Evolutionary conservation across 2,888 invertebrate genomes (phyloP).

Genomic region (Ormyrus labotus): DNA sequence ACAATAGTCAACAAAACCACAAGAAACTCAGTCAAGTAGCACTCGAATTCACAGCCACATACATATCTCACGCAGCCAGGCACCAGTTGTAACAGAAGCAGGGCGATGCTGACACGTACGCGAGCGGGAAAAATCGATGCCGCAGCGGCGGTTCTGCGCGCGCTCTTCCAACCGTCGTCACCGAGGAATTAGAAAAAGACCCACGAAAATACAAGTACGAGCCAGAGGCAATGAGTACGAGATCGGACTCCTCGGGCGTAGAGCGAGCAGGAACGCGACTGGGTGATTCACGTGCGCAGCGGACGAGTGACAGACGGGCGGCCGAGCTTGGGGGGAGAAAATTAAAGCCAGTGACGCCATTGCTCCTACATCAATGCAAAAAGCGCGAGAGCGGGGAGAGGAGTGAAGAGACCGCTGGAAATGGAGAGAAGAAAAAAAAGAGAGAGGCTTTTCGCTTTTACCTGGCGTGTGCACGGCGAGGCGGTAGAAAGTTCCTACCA

Average conservation of each 20-base stretch:
- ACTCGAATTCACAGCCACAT: too few species aligned
- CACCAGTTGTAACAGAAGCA: too few species aligned
- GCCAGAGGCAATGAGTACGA: too few species aligned
- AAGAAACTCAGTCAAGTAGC: too few species aligned
- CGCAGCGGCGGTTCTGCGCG: too few species aligned
- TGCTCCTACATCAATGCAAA: not conserved
- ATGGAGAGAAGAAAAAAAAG: conserved; percentile 5
- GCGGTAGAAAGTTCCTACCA: not conserved
- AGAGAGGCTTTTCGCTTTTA: conserved; percentile 33
- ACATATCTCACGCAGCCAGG: too few species aligned
- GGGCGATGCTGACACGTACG: too few species aligned
- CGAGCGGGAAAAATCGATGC: too few species aligned
- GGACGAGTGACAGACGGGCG: conserved; percentile 15
- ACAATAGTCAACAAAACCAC: too few species aligned
- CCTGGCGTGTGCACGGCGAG: not conserved
- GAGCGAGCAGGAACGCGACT: not conserved
- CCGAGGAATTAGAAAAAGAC: too few species aligned
- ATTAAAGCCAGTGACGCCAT: conserved; percentile 44
- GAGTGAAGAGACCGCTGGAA: not conserved
- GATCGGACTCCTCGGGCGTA: not conserved
- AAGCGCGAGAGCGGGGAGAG: not conserved
- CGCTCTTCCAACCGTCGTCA: too few species aligned
- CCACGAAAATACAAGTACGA: too few species aligned
- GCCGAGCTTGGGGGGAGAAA: not conserved
- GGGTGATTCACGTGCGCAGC: conserved; percentile 26